phyloP scores from a whole-genome alignment of 2,113 vertebrate species.

The Hypocryptadius cinnamomeus region DNA sequence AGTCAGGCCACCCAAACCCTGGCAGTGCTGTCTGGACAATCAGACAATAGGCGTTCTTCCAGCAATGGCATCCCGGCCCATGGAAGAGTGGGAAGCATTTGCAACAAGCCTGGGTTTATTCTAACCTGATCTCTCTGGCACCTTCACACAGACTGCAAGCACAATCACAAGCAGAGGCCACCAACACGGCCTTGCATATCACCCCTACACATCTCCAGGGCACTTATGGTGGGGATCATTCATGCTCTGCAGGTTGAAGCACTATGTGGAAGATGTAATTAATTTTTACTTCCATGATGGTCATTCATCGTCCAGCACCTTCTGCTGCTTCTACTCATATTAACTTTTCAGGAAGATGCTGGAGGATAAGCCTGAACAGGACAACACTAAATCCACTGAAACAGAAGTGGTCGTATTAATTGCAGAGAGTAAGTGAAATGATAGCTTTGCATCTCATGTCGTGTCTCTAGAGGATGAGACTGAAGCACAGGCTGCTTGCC shows the following conservation, averaged over 20 bases:
- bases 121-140: background rate
- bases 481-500: background rate
- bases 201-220: background rate
- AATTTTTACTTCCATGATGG: background rate
- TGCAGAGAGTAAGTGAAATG: background rate
- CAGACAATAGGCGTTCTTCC: background rate
- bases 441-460: background rate
- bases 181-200: background rate
- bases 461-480: background rate
- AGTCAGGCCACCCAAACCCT: background rate
- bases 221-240: background rate
- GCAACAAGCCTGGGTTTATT: background rate
- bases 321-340: background rate
- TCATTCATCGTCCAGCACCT: background rate
- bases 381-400: background rate
- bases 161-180: background rate
- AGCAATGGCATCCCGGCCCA: background rate
- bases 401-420: background rate
- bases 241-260: background rate
- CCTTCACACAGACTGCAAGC: background rate
- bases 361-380: background rate
- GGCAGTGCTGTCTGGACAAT: background rate
- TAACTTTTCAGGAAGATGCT: background rate
- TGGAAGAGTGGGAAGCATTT: background rate
- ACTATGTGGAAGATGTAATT: background rate